Base-by-base conservation (phyloP, 2,113 vertebrate species). In the Glaucidium brasilianum region DNA sequence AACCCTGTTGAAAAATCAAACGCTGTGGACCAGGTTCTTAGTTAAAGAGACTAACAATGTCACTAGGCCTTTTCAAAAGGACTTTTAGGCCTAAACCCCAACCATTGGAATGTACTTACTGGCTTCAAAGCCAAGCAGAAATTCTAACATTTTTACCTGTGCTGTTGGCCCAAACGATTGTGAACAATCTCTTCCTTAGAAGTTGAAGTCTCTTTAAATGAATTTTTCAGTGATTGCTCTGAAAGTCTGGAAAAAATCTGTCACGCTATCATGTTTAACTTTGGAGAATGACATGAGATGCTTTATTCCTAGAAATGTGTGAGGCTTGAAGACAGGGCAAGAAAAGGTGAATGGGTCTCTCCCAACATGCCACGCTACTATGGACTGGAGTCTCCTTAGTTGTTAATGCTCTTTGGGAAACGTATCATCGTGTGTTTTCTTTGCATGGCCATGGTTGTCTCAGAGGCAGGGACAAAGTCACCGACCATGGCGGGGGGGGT, bases 301-400 rank as follows among this genome's bases (percentile, higher is more conserved):
- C 9, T 87, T 88, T 35, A 27, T 72, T 73, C 74, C 66, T 41
- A 35, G 45, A 88, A 79, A 85, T 11, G 27, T 16, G 4, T 0
- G 1, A 49, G 56, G 47, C 39, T 87, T 79, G 49, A 73, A 13
- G 29, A 26, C 53, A 53, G 14, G 35, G 34, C 32, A 58, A 34
- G 49, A 17, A 62, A 62, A 50, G 47, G 41, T 0, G 0, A 49
- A 21, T 1, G 12, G 26, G 13, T 56, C 58, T 15, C 15, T 66
- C 41, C 55, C 39, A 18, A 39, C 0, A 0, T 30, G 26, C 47
- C 4, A 1, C 3, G 0, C 11, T 73, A 9, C 37, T 29, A 2
- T 3, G 32, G 41, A 17, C 34, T 63, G 49, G 26, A 71, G 26
- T 73, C 53, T 21, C 55, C 45, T 79, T 6, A 4, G 10, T 20